Percentiles rank a stretch among this genome's conserved stretches.
phyloP scores from a whole-genome alignment of 37 sponge, comb jelly and placozoan genomes.

The Halichondria panicea region DNA sequence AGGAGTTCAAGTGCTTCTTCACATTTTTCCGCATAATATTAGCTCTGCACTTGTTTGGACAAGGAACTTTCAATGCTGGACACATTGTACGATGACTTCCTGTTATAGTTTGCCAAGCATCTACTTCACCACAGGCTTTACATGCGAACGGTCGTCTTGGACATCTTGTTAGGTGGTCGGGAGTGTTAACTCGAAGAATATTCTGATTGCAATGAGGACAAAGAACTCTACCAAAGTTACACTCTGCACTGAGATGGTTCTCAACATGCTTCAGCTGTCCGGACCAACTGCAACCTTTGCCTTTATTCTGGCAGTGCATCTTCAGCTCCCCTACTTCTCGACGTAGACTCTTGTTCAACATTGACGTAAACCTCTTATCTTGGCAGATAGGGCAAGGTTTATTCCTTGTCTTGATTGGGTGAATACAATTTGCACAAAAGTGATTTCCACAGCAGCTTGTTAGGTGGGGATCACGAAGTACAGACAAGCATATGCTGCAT shows the following conservation, averaged over 20 bases:
- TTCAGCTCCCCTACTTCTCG: conserved; percentile 6
- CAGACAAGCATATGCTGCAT: conserved; percentile 14
- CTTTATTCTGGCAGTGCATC: conserved; percentile 20
- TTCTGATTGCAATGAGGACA: background rate
- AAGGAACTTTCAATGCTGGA: conserved; percentile 10
- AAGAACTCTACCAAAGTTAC: background rate
- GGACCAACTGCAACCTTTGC: conserved; percentile 27
- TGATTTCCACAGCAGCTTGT: conserved; percentile 29
- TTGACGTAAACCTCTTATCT: background rate
- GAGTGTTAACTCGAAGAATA: background rate
- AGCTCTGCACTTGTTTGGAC: conserved; percentile 30
- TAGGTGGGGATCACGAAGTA: conserved; percentile 23
- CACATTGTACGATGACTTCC: conserved; percentile 9
- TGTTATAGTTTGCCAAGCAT: conserved; percentile 2
- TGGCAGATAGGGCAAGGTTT: conserved; percentile 21
- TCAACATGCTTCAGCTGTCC: conserved; percentile 12
- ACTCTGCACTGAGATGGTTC: conserved; percentile 1
- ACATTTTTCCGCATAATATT: conserved; percentile 9
- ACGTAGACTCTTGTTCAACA: background rate
- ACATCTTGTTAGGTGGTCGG: conserved; percentile 15
- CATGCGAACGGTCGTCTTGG: conserved; percentile 5
- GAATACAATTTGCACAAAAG: conserved; percentile 17
- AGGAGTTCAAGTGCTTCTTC: conserved; percentile 8
- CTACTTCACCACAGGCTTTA: background rate
- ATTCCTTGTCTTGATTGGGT: background rate